Evolutionary conservation across 2,113 vertebrate species (phyloP).

Genomic region (Bungarus multicinctus): DNA sequence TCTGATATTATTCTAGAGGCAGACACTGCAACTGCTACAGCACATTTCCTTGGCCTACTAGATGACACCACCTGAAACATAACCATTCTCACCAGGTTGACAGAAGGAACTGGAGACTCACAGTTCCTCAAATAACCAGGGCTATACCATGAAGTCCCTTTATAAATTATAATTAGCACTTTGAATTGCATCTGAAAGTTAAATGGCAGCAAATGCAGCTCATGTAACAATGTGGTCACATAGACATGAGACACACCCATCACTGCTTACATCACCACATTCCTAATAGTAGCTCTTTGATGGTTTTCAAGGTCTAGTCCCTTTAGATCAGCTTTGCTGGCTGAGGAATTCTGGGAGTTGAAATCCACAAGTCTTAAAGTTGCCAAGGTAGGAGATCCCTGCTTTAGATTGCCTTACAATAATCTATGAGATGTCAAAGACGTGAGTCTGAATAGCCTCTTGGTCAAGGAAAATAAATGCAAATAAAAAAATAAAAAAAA

Average conservation of each 20-base stretch:
- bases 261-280: not conserved
- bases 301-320: not conserved
- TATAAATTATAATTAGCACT: not conserved
- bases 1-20: not conserved
- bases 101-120: not conserved
- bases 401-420: not conserved
- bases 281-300: not conserved
- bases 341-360: too few relatives aligned
- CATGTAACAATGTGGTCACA: not conserved
- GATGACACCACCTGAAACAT: not conserved
- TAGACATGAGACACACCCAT: not conserved
- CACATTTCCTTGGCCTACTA: not conserved
- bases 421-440: not conserved
- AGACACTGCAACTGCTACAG: not conserved
- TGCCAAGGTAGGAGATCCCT: too few relatives aligned
- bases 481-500: too few relatives aligned
- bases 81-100: not conserved
- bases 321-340: too few relatives aligned
- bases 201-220: not conserved
- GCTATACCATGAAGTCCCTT: not conserved
- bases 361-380: too few relatives aligned
- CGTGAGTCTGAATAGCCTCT: not conserved
- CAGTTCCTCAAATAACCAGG: not conserved
- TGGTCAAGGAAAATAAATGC: too few relatives aligned
- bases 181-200: not conserved